Conservation (phyloP, 2,888 invertebrate species). For the Drosophila paracracens region DNA sequence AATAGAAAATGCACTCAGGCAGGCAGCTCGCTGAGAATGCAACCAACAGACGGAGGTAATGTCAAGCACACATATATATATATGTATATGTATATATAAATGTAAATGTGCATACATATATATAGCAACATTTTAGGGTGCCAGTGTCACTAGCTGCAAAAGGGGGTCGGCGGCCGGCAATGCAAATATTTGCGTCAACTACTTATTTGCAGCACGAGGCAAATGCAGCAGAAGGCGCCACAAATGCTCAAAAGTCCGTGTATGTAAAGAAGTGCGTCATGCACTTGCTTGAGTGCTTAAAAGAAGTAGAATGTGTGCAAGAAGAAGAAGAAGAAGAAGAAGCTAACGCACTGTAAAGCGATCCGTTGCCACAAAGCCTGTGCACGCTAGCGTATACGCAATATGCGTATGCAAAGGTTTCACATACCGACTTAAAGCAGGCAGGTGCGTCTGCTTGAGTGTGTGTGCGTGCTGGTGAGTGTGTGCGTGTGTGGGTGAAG, state of each 20-base stretch:
- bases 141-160: slow-evolving; percentile 46
- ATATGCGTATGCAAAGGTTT: slow-evolving; percentile 69
- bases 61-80: slow-evolving; percentile 39
- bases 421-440: slow-evolving; percentile 28
- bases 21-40: slow-evolving; percentile 44
- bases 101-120: slow-evolving; percentile 6
- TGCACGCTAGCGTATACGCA: slow-evolving; percentile 57
- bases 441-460: slow-evolving; percentile 13
- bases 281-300: slow-evolving; percentile 36
- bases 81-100: slow-evolving; percentile 8
- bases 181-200: slow-evolving; percentile 80
- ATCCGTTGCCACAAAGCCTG: slow-evolving; percentile 5
- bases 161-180: slow-evolving; percentile 49
- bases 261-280: slow-evolving; percentile 66
- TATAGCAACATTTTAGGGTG: slow-evolving; percentile 64
- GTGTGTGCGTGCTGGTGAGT: slow-evolving; percentile 10
- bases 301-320: slow-evolving; percentile 9
- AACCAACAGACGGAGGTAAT: slow-evolving; percentile 40
- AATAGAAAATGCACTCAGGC: slow-evolving; percentile 54
- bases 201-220: slow-evolving; percentile 44
- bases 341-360: slow-evolving; percentile 67
- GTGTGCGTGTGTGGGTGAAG: slow-evolving; percentile 14
- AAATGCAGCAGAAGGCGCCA: slow-evolving; percentile 1
- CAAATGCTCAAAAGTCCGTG: slow-evolving; percentile 9
- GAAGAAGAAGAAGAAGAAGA: slow-evolving; percentile 27